phyloP scores from a whole-genome alignment of 2,113 vertebrate genomes.

The Tragelaphus imberbis region DNA sequence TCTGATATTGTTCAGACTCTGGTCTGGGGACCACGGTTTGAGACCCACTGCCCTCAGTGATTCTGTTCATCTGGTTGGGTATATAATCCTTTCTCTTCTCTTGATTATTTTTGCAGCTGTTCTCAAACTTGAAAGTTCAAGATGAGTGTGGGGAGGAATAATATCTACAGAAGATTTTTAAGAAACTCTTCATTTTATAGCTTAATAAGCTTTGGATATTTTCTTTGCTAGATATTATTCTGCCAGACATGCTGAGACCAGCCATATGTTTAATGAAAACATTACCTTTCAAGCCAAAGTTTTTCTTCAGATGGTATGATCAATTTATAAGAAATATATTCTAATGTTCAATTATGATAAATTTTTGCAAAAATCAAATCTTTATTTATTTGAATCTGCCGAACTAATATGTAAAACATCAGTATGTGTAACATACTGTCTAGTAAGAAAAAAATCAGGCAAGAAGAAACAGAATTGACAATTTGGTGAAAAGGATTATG shows the following conservation, averaged over 20 bases:
- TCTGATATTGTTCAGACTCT: neutral
- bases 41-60: neutral
- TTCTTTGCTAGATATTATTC: neutral
- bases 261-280: neutral
- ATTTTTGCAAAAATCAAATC: neutral
- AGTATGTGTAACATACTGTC: neutral
- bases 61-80: neutral
- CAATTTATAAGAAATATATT: neutral
- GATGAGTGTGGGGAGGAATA: neutral
- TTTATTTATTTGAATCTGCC: neutral
- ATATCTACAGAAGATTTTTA: neutral
- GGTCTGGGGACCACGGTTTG: neutral
- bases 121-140: slow-evolving; percentile 2
- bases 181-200: neutral
- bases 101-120: neutral
- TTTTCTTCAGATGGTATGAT: neutral
- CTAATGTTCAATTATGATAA: neutral
- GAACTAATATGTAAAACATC: neutral
- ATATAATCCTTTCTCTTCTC: neutral
- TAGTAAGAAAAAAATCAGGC: slow-evolving; percentile 8
- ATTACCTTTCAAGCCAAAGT: neutral
- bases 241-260: neutral
- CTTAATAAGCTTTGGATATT: neutral
- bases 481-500: neutral
- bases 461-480: neutral